A percentile compares a stretch with the other conserved stretches of the same genome.
phyloP scores from a whole-genome alignment of 37 sponge, comb jelly and placozoan species.

The Chondrilla cf. caribensis region DNA sequence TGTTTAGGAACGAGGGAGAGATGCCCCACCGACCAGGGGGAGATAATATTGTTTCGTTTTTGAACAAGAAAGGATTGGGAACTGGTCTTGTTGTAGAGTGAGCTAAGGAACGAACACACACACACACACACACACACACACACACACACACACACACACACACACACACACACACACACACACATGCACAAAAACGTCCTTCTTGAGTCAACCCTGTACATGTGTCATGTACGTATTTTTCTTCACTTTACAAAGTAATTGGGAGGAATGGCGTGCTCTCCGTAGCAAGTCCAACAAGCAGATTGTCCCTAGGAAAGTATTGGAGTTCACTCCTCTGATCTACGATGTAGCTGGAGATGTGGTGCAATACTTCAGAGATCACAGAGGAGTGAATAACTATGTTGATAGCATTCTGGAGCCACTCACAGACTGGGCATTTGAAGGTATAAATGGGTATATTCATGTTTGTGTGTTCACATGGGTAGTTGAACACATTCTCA shows the following conservation, averaged over 20 bases:
- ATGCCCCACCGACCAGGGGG: no score
- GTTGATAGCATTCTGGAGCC: neutral
- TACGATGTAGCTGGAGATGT: conserved; percentile 1
- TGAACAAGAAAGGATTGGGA: neutral
- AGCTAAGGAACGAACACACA: neutral
- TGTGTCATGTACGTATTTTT: no score
- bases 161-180: neutral
- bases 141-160: neutral
- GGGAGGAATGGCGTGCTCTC: conserved; percentile 16
- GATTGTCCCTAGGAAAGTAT: conserved; percentile 17
- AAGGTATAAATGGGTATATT: no score
- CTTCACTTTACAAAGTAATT: neutral
- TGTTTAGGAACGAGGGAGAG: no score
- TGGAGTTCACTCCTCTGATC: conserved; percentile 18
- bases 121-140: neutral
- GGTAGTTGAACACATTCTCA: no score
- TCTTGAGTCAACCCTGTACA: no score
- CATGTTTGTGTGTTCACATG: no score
- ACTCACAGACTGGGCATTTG: conserved; percentile 10
- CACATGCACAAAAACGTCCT: neutral
- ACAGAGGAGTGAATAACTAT: neutral
- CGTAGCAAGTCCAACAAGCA: conserved; percentile 10
- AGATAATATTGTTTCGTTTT: no score
- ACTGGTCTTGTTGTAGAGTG: conserved; percentile 6
- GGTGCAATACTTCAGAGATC: neutral